phyloP scores from a whole-genome alignment of 1,140 invertebrate species.

The Bemisia tabaci region DNA sequence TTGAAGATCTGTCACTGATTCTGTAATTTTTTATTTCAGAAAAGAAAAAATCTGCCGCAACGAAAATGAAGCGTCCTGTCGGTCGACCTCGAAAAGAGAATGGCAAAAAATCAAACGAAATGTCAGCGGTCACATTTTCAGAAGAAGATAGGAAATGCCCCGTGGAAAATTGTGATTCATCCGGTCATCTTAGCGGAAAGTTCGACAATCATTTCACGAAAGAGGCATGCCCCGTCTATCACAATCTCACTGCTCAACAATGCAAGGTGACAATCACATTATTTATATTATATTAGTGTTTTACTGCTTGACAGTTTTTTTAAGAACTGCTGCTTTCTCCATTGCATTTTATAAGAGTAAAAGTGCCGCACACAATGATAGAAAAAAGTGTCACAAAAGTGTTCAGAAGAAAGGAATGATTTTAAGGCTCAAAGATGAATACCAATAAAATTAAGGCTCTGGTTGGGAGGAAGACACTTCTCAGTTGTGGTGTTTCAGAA shows the following conservation, averaged over 20 bases:
- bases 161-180: constrained; percentile 74
- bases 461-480: too few species aligned
- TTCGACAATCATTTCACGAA: constrained; percentile 70
- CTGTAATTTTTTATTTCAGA: too few species aligned
- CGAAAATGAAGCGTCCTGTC: neutral
- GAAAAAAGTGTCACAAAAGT: too few species aligned
- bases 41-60: neutral
- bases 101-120: neutral
- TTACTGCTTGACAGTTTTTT: neutral
- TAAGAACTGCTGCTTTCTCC: neutral
- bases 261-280: constrained; percentile 47
- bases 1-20: too few species aligned
- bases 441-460: too few species aligned
- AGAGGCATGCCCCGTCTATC: constrained; percentile 78
- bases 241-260: constrained; percentile 69
- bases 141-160: constrained; percentile 62
- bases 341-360: too few species aligned
- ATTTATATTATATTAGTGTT: constrained; percentile 9
- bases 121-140: neutral
- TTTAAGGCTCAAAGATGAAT: too few species aligned
- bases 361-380: too few species aligned
- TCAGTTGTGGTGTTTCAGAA: too few species aligned
- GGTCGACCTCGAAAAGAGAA: neutral
- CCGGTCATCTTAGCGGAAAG: constrained; percentile 72
- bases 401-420: too few species aligned